Evolutionary conservation across 2,797 vertebrate species (phyloP), one percentile per base, ranked within the genome.

Genomic region (Taenioides sp.): DNA sequence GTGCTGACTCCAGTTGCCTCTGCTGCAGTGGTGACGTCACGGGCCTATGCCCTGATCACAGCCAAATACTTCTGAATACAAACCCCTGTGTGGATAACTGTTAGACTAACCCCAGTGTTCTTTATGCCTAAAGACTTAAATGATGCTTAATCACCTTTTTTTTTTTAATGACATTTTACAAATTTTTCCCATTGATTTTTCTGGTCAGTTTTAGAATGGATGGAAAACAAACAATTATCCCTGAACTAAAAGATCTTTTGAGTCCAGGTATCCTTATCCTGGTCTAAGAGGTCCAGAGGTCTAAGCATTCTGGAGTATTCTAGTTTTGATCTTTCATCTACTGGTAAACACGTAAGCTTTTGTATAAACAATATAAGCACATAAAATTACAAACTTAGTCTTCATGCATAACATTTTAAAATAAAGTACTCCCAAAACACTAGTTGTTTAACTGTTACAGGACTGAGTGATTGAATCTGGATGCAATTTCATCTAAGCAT

Each of bases 401-500:
- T 17, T 61, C 27, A 61, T 18, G 16, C 28, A 31, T 55, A 55
- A 37, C 60, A 60, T 14, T 2, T 5, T 27, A 58, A 11, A 25
- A 58, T 27, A n/a, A n/a, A n/a, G 14, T 58, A 58, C 4, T 20
- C 14, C 2, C 28, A 62, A 12, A 22, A 40, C 61, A 43, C 5
- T 40, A 40, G 18, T 31, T 61, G 18, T 12, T 63, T 17, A 23
- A 23, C 34, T 63, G 11, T 43, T 63, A 23, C 43, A 12, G 37
- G 16, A 43, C 23, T 12, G 34, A 18, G 22, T 57, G 22, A 68
- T 58, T 58, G 31, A 22, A 62, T 1, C 34, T 50, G 47, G 16
- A 14, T 65, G 55, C 14, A 71, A 6, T 40, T 40, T 65, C 22
- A 22, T 68, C 70, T 71, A 22, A 61, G 47, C 52, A 16, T 14